Base-by-base conservation (phyloP, 1,140 invertebrate genomes). In the Caenorhabditis inopinata region DNA sequence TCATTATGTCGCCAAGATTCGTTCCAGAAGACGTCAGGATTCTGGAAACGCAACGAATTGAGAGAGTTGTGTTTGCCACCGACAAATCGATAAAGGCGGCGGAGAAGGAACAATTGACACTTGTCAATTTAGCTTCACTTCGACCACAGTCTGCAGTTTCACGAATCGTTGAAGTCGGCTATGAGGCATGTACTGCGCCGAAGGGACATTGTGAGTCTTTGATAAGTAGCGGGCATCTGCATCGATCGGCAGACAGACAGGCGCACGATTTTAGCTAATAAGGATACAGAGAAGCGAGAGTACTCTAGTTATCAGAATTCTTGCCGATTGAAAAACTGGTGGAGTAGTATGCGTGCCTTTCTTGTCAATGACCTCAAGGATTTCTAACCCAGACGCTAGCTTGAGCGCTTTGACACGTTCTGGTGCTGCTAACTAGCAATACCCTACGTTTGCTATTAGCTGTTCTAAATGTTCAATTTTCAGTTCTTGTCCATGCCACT, bases 131-230 rank as follows among this genome's bases (percentile, higher is more conserved):
- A 48, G 27, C 46, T 18, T 25, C 49, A 21, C 45, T 83, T 1
- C 18, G 81, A 16, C 78, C 76, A 0, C 12, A 38, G 6, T 5
- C 29, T 6, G 79, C 32, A 9, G n/a, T 68, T 38, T 27, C 76
- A 12, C 77, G 82, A 5, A 46, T 83, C 0, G 18, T 83, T 32
- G 83, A 83, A 78, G 68, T 53, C n/a, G 83, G 83, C 5, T 80
- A 38, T 46, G 73, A 78, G 21, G 78, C 78, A 2, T 79, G 74
- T 38, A 45, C 51, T 6, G 82, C 83, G 1, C 53, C 76, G 7
- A 80, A 80, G 42, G 83, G 73, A 35, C 84, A 81, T 42, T 83
- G 82, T 83, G 79, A 45, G 82, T 76, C 32, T 68, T 76, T 62
- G 51, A 73, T 87, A n/a, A n/a, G n/a, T n/a, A n/a, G n/a, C n/a